These are phyloP conservation scores for Ichneumon xanthorius DNA, from an alignment of 2,888 invertebrate genomes.

Conservation along the genomic window DNA sequence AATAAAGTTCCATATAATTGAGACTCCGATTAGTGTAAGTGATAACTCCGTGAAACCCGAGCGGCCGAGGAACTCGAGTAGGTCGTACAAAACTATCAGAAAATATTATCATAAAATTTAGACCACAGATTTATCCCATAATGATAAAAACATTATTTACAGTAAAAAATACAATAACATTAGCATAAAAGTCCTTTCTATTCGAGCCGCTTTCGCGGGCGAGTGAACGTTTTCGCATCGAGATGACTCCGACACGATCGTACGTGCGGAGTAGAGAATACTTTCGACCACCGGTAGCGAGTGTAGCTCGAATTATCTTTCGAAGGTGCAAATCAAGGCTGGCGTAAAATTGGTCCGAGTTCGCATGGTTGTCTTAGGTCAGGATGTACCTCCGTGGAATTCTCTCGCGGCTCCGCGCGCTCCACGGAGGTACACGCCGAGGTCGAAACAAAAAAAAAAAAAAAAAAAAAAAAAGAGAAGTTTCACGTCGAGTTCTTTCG, in stretches of 20 bases:
- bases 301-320: background rate
- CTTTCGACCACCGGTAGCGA: background rate
- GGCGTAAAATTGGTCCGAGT: slow-evolving; percentile 18
- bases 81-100: too few relatives aligned
- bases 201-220: background rate
- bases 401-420: slow-evolving; percentile 14
- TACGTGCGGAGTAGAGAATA: background rate
- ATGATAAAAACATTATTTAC: background rate
- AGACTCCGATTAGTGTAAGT: too few relatives aligned
- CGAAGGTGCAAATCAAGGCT: background rate
- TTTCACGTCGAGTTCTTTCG: slow-evolving; percentile 44
- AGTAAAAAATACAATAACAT: background rate
- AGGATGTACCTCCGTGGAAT: slow-evolving; percentile 37
- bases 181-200: background rate
- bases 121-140: too few relatives aligned
- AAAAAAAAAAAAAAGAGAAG: slow-evolving; percentile 8
- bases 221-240: background rate
- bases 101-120: too few relatives aligned
- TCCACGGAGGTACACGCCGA: slow-evolving; percentile 29
- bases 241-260: background rate
- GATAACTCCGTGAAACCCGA: too few relatives aligned
- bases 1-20: too few relatives aligned
- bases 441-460: background rate
- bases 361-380: slow-evolving; percentile 42
- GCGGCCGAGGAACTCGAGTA: too few relatives aligned